These are phyloP conservation scores for Acanthisitta chloris DNA, from an alignment of 2,113 vertebrate species.

Conservation along the genomic window DNA sequence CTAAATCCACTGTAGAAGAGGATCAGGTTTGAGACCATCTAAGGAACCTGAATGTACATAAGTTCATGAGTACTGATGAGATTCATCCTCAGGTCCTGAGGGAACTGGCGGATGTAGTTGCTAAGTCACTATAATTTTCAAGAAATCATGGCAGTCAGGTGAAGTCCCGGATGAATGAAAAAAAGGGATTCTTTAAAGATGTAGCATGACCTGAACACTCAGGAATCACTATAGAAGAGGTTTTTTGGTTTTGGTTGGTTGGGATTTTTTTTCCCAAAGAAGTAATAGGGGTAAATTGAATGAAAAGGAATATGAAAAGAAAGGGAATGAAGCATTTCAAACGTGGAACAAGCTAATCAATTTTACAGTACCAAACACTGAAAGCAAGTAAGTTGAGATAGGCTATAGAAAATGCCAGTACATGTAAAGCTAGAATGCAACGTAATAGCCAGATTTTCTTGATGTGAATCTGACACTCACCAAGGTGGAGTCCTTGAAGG, in stretches of 20 bases:
- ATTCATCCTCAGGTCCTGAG: too few species aligned
- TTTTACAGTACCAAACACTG: neutral
- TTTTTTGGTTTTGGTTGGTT: neutral
- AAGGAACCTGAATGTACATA: too few species aligned
- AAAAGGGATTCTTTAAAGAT: neutral
- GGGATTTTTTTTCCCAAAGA: neutral
- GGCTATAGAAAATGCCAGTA: neutral
- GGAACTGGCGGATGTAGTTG: too few species aligned
- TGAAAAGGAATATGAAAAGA: neutral
- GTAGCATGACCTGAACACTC: neutral
- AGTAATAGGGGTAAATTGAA: neutral
- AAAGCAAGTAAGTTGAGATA: neutral
- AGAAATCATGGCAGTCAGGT: too few species aligned
- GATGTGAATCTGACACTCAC: neutral
- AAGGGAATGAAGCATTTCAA: neutral
- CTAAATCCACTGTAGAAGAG: too few species aligned
- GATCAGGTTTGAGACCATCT: too few species aligned
- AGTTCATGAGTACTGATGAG: too few species aligned
- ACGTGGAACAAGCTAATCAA: neutral
- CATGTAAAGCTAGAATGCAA: neutral
- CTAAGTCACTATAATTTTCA: too few species aligned
- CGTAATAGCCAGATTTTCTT: neutral
- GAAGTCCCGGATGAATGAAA: too few species aligned
- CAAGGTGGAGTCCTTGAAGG: neutral
- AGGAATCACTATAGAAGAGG: neutral